Conservation (phyloP, 2,113 vertebrate species). For the Bombycilla garrulus region DNA sequence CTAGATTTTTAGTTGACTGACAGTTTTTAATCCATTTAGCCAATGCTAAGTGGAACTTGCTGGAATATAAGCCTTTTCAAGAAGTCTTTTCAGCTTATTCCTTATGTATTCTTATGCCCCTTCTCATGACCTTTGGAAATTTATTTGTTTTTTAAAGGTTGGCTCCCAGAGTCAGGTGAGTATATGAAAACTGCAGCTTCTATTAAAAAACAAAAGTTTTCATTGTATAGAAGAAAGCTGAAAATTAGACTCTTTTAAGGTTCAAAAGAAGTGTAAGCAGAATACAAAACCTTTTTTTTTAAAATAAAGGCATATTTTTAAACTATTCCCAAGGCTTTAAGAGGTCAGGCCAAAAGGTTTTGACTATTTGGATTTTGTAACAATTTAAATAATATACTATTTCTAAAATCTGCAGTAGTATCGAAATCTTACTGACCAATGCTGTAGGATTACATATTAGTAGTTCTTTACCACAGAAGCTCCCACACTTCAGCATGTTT, state of each 20-base stretch:
- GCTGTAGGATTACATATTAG: not conserved
- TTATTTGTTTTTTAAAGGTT: not conserved
- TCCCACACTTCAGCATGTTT: not conserved
- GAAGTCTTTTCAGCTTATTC: not conserved
- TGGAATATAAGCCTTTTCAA: not conserved
- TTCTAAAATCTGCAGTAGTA: not conserved
- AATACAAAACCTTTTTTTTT: not conserved
- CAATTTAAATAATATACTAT: not conserved
- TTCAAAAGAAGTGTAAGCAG: not conserved
- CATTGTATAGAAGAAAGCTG: not conserved
- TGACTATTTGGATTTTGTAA: not conserved
- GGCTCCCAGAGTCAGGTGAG: not conserved
- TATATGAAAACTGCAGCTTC: not conserved
- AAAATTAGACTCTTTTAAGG: not conserved
- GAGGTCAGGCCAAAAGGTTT: not conserved
- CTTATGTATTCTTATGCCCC: not conserved
- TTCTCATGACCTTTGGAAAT: slow-evolving; percentile 12
- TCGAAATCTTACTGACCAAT: not conserved
- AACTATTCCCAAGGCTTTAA: not conserved
- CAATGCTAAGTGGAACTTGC: slow-evolving; percentile 5
- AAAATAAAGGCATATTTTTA: not conserved
- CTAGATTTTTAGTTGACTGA: slow-evolving; percentile 47
- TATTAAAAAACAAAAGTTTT: not conserved
- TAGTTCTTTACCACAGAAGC: not conserved
- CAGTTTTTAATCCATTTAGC: slow-evolving; percentile 41